phyloP scores from a whole-genome alignment of 2,797 vertebrate species.

The Melanotaenia pygmaea region DNA sequence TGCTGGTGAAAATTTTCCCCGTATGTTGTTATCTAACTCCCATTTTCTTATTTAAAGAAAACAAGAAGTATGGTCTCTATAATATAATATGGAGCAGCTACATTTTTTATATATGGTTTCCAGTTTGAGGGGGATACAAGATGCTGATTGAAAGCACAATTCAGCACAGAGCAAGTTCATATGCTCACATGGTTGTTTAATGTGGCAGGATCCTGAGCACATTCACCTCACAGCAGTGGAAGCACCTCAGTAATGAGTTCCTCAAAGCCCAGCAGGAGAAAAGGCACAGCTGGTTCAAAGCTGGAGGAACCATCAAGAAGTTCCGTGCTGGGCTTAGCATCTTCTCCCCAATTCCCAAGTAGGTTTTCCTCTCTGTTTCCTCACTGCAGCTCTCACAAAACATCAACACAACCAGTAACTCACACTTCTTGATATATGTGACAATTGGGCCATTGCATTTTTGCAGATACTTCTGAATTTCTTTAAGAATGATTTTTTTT shows the following conservation, averaged over 20 bases:
- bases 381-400: neutral
- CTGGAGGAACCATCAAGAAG: conserved; percentile 97
- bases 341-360: conserved; percentile 99
- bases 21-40: neutral
- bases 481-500: neutral
- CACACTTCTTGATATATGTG: neutral
- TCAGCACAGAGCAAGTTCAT: conserved; percentile 1
- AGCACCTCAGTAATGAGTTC: conserved; percentile 99
- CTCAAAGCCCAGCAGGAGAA: conserved; percentile 99
- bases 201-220: conserved; percentile 92
- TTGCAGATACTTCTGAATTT: neutral
- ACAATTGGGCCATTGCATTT: neutral
- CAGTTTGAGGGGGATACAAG: neutral
- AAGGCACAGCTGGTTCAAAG: conserved; percentile 98
- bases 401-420: neutral
- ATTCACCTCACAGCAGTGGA: conserved; percentile 99
- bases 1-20: neutral
- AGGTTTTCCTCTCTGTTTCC: conserved; percentile 42
- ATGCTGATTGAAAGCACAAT: neutral
- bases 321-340: conserved; percentile 98
- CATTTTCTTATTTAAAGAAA: neutral
- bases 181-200: conserved; percentile 12
- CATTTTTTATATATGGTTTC: neutral
- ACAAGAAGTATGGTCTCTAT: neutral
- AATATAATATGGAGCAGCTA: neutral